Evolutionary conservation across 2,797 vertebrate species (phyloP), one percentile per base, ranked within the genome.

Genomic region (Sternotherus odoratus): DNA sequence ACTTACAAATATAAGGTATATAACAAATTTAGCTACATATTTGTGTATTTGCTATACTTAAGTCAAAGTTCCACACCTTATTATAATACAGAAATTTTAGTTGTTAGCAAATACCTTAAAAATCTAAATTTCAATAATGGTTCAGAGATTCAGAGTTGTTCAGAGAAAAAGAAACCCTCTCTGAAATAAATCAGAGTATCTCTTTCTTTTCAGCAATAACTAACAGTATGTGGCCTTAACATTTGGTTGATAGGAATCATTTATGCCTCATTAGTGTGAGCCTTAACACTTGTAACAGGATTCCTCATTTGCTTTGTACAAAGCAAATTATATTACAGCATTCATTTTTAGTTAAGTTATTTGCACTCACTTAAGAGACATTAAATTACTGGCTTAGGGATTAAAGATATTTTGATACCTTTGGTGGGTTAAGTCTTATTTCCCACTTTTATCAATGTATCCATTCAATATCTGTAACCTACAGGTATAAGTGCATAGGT

Each of bases 341-440:
- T 23, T 39, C n/a, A 17, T 69, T 28, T 28, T 8, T 63, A 51
- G 16, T 1, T 3, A 1, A 2, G 9, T 2, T 11, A 10, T 23
- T 16, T 69, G 36, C n/a, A 69, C 9, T 21, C 66, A 0, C 0
- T 12, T 50, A 12, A 36, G 82, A 82, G 74, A 1, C 28, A 15
- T 33, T 30, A 1, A 1, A 33, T 5, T 12, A 30, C 57, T 7
- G 2, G 5, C 36, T 1, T 16, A 6, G 46, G 60, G 21, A 48
- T 75, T 28, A 13, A 21, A 15, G 39, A 1, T 1, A 21, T 3
- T 46, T 12, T 3, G 15, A 48, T 6, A 51, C 15, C 7, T 28
- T 4, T 7, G 3, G 6, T 4, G 6, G 43, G 66, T 2, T 4
- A 1, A 13, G 39, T 4, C 7, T 39, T 69, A 39, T 69, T 36